A percentile compares a stretch with the other conserved stretches of the same genome.
These are phyloP conservation scores for Reticulitermes speratus DNA, from an alignment of 1,140 invertebrate species.

Conservation along the genomic window DNA sequence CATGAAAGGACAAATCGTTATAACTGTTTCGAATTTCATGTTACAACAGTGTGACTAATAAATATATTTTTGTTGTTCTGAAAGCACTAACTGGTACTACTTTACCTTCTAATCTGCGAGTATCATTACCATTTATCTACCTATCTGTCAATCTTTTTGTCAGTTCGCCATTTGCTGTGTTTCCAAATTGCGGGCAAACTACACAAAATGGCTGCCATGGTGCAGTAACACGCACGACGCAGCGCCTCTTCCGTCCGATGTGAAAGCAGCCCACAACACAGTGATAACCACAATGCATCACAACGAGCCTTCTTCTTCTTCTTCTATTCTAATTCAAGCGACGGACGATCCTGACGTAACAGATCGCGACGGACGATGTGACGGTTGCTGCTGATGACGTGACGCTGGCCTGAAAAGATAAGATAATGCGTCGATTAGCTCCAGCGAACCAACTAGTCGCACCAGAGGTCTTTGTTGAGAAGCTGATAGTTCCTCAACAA, in stretches of 20 bases:
- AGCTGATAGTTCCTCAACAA: too few relatives aligned
- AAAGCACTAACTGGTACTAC: neutral
- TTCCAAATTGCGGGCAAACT: conserved; percentile 29
- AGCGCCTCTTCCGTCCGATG: neutral
- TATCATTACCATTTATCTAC: neutral
- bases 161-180: conserved; percentile 37
- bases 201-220: neutral
- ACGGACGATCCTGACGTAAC: neutral
- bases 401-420: neutral
- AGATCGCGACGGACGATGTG: neutral
- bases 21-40: neutral
- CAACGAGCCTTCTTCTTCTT: neutral
- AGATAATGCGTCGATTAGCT: too few relatives aligned
- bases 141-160: conserved; percentile 35
- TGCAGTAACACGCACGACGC: neutral
- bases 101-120: neutral
- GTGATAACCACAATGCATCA: conserved; percentile 1
- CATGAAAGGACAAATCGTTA: neutral
- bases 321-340: neutral
- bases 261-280: neutral
- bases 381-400: neutral
- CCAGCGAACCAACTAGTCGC: too few relatives aligned
- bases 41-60: neutral
- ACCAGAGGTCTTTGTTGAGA: too few relatives aligned
- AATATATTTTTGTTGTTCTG: neutral